Base-by-base conservation (phyloP, 2,888 invertebrate species). In the Gisinianus flammeolus region DNA sequence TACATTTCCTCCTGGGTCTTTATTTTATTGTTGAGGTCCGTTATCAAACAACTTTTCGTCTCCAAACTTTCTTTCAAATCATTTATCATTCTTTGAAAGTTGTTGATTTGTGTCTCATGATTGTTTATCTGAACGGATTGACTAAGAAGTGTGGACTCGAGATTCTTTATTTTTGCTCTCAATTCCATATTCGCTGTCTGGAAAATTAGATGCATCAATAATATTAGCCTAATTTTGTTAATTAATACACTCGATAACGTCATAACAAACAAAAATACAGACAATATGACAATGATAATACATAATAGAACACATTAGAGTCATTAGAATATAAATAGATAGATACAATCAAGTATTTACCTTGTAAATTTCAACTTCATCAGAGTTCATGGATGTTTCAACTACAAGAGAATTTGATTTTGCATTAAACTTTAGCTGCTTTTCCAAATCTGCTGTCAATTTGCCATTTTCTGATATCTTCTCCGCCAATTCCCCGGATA, bases 1-100 rank as follows among this genome's bases (percentile, higher is more conserved):
- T 77, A 77, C 24, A 79, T 12, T 35, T 56, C 71, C 22, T 79
- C 79, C n/a, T 71, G 54, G 10, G 74, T 33, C 10, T 74, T 72
- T 0, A 73, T 22, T 28, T 80, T 79, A 16, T 80, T 76, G 19
- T 70, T 68, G 30, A 79, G 44, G n/a, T 68, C 66, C 16, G 78
- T 75, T 10, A 73, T 70, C 24, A 79, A 75, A 19, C 33, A n/a
- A 33, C 71, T 78, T 70, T 77, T 80, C 24, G 78, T 6, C 16
- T 78, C 77, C 0, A 75, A 26, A 33, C n/a, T 73, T 31, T 73
- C 73, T n/a, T 62, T 73, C 33, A 73, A 33, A 30, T 73, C 62
- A 4, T 31, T 24, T 62, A 62, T 62, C 8, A 54, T n/a, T 10
- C 64, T 5, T 16, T 28, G 28, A 10, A 31, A 19, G 5, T 35